A percentile compares a stretch with the other conserved stretches of the same genome.
Evolutionary conservation across 2,888 invertebrate genomes (phyloP).

Genomic region (Colletes collaris): DNA sequence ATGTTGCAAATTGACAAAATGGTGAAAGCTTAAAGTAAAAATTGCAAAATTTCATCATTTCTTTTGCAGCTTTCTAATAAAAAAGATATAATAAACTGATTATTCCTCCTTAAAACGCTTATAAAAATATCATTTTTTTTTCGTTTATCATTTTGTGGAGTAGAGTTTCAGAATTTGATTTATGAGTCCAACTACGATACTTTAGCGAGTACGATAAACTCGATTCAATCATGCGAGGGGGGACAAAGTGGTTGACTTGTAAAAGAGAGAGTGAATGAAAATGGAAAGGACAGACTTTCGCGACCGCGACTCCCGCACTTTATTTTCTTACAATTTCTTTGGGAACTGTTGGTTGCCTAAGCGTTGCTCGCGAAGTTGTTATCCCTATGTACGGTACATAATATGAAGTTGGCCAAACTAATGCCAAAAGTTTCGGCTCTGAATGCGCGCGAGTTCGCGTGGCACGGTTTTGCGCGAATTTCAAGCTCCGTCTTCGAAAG

Average conservation of each 20-base stretch:
- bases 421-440: slow-evolving; percentile 47
- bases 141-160: no score
- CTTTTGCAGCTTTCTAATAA: no score
- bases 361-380: slow-evolving; percentile 63
- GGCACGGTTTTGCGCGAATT: slow-evolving; percentile 19
- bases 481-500: slow-evolving; percentile 17
- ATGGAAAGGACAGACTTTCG: slow-evolving; percentile 48
- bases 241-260: slow-evolving; percentile 7
- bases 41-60: no score
- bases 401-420: slow-evolving; percentile 55
- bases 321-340: slow-evolving; percentile 53
- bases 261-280: slow-evolving; percentile 57
- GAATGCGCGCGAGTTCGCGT: slow-evolving; percentile 39
- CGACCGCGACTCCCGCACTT: slow-evolving; percentile 40
- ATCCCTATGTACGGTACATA: slow-evolving; percentile 51
- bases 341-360: slow-evolving; percentile 54
- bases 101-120: no score
- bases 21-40: no score
- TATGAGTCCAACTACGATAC: no score
- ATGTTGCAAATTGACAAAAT: no score
- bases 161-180: no score
- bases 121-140: no score
- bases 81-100: no score
- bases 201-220: slow-evolving; percentile 8
- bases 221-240: not conserved